phyloP scores from a whole-genome alignment of 2,888 invertebrate species.

The Andrena trimmerana region DNA sequence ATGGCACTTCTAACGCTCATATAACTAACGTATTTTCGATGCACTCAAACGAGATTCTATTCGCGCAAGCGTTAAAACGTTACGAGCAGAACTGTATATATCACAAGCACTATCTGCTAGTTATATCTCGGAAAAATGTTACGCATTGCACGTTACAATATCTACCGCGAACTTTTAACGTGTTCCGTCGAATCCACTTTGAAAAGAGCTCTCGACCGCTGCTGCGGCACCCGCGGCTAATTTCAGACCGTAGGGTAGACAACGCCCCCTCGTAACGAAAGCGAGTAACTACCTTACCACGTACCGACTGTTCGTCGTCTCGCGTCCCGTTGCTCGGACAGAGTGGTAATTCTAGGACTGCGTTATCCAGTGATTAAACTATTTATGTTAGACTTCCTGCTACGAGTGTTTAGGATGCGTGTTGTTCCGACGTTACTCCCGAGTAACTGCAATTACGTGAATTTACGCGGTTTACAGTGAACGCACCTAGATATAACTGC shows the following conservation, averaged over 20 bases:
- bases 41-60: neutral
- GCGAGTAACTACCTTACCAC: slow-evolving; percentile 6
- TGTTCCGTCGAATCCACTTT: neutral
- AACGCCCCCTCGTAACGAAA: slow-evolving; percentile 51
- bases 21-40: neutral
- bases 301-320: slow-evolving; percentile 59
- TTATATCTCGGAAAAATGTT: neutral
- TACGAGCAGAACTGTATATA: neutral
- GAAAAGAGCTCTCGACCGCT: neutral
- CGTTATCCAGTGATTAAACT: slow-evolving; percentile 60
- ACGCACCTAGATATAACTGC: slow-evolving; percentile 28
- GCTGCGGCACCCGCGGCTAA: neutral
- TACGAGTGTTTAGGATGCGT: slow-evolving; percentile 61
- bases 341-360: slow-evolving; percentile 56
- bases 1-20: neutral
- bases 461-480: slow-evolving; percentile 45
- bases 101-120: neutral
- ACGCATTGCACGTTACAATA: neutral
- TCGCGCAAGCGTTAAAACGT: neutral
- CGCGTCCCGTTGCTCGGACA: neutral
- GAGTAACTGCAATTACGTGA: slow-evolving; percentile 54
- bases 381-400: slow-evolving; percentile 64
- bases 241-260: slow-evolving; percentile 5
- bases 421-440: slow-evolving; percentile 46
- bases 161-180: too few species aligned